Evolutionary conservation across 2,797 vertebrate species (phyloP).

Genomic region (Garrulus glandarius): DNA sequence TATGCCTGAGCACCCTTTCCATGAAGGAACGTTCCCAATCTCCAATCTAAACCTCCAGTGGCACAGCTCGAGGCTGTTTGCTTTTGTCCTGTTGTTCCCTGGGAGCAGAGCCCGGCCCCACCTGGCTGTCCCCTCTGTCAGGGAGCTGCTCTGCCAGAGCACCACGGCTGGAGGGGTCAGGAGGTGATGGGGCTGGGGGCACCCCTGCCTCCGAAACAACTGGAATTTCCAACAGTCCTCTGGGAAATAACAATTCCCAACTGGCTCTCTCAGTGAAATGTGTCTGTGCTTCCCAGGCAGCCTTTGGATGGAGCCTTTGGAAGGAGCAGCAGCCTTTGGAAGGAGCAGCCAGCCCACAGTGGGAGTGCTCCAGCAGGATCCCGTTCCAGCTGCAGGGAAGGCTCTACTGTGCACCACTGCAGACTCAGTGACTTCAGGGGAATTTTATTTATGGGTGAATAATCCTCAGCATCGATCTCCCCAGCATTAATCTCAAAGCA

Average conservation of each 20-base stretch:
- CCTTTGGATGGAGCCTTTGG: background rate
- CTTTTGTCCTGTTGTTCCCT: background rate
- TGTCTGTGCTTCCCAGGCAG: background rate
- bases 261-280: background rate
- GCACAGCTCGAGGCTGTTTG: background rate
- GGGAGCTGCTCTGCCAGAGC: background rate
- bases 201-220: rapidly evolving
- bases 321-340: background rate
- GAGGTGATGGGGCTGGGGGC: background rate
- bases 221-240: rapidly evolving
- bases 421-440: background rate
- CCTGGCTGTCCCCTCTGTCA: background rate
- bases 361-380: background rate
- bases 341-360: background rate
- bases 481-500: background rate
- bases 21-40: rapidly evolving
- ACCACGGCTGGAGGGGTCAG: rapidly evolving
- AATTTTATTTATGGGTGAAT: background rate
- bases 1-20: rapidly evolving
- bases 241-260: background rate
- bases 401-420: background rate
- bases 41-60: rapidly evolving
- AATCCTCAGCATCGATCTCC: background rate
- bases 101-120: background rate
- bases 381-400: background rate